These are phyloP conservation scores for Stegostoma tigrinum DNA, from an alignment of 2,113 vertebrate genomes.

Conservation along the genomic window DNA sequence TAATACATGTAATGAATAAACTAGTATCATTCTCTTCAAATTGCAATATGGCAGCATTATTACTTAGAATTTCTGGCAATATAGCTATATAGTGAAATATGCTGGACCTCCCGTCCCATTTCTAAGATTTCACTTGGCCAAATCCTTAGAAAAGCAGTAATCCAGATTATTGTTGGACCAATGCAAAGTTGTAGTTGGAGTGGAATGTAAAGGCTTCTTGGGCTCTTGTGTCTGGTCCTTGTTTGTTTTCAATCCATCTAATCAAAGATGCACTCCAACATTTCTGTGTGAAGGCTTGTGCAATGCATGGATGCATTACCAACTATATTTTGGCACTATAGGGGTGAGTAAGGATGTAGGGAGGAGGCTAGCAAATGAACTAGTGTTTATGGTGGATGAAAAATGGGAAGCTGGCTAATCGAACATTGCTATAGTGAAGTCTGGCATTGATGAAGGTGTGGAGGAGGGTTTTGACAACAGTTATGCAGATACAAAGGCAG, in stretches of 20 bases:
- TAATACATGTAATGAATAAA: not conserved
- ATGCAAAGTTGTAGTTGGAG: not conserved
- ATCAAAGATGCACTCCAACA: not conserved
- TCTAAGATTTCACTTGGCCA: not conserved
- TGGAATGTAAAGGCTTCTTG: no score
- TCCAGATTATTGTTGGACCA: not conserved
- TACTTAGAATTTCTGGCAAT: not conserved
- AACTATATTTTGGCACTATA: no score
- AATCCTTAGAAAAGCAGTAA: not conserved
- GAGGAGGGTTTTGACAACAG: not conserved
- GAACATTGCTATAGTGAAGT: not conserved
- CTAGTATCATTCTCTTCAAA: not conserved
- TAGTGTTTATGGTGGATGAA: not conserved
- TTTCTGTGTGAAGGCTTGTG: not conserved
- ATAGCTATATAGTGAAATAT: not conserved
- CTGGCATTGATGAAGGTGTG: not conserved
- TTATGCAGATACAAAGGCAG: not conserved
- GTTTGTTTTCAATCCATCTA: not conserved
- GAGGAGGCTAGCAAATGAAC: not conserved
- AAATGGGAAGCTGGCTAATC: not conserved
- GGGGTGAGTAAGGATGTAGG: no score
- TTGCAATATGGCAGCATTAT: not conserved
- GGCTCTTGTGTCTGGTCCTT: not conserved
- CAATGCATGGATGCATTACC: no score
- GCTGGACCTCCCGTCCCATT: not conserved